These are phyloP conservation scores for Machaerirhynchus nigripectus DNA, from an alignment of 2,113 vertebrate species.

Conservation along the genomic window DNA sequence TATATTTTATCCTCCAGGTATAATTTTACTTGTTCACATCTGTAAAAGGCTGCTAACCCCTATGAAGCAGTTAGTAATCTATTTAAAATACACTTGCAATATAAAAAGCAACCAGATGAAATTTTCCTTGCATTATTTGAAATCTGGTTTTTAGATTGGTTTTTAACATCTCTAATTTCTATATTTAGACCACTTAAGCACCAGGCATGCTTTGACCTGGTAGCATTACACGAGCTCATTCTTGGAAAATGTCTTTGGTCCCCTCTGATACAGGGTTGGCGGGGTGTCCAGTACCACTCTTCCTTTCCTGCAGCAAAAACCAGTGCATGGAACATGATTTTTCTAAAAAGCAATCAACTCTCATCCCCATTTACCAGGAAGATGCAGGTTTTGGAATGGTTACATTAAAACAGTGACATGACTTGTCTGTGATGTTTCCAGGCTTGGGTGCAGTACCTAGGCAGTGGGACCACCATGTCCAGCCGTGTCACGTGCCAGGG, in stretches of 20 bases:
- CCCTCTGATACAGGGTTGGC: background rate
- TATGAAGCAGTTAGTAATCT: background rate
- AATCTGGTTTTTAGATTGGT: background rate
- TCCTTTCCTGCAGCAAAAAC: background rate
- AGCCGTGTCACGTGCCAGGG: rapidly evolving
- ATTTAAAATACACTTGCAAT: background rate
- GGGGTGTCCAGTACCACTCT: background rate
- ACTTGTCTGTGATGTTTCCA: background rate
- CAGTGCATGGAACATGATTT: background rate
- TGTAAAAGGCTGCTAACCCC: background rate
- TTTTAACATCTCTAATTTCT: background rate
- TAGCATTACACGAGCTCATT: rapidly evolving
- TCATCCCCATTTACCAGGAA: background rate
- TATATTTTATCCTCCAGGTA: background rate
- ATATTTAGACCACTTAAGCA: background rate
- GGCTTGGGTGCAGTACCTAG: background rate
- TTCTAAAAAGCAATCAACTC: background rate
- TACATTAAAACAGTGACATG: background rate
- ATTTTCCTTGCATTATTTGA: background rate
- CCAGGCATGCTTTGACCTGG: background rate
- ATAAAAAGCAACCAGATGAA: background rate
- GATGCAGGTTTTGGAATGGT: background rate
- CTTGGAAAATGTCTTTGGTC: background rate
- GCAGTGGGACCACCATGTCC: background rate
- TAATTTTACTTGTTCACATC: background rate